These are phyloP conservation scores for Xanthia icteritia DNA, from an alignment of 2,888 invertebrate species.

Conservation along the genomic window DNA sequence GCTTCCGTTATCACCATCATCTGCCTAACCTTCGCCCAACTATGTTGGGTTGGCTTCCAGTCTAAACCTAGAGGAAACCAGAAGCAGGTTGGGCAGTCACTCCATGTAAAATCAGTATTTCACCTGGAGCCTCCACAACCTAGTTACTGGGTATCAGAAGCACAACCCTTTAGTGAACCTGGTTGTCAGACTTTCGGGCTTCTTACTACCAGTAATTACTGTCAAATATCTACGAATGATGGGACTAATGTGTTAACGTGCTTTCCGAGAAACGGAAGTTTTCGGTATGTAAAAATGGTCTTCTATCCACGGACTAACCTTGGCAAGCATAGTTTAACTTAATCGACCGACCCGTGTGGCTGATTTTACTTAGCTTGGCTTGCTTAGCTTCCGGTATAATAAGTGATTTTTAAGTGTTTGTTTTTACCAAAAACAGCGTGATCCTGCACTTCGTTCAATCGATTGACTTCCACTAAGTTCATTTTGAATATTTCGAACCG, in stretches of 20 bases:
- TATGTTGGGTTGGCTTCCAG: neutral
- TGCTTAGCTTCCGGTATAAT: neutral
- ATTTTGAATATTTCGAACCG: constrained; percentile 56
- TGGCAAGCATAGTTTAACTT: neutral
- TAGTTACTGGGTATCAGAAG: neutral
- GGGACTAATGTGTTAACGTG: neutral
- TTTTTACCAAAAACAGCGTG: constrained; percentile 44
- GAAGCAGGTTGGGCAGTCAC: neutral
- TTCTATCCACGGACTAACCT: neutral
- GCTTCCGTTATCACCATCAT: neutral
- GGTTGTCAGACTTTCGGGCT: neutral
- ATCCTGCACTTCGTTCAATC: constrained; percentile 22
- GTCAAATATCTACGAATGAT: neutral
- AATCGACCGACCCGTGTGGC: too few relatives aligned
- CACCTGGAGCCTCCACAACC: neutral
- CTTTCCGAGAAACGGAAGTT: neutral
- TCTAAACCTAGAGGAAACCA: neutral
- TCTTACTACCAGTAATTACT: neutral
- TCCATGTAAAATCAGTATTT: too few relatives aligned
- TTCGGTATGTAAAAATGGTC: neutral
- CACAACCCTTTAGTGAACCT: neutral
- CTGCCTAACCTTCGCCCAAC: neutral
- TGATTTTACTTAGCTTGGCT: neutral
- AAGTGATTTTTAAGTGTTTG: neutral
- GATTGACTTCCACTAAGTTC: constrained; percentile 32